A percentile compares a stretch with the other conserved stretches of the same genome.
Evolutionary conservation across 2,797 vertebrate genomes (phyloP).

Genomic region (Naso thynnoides): DNA sequence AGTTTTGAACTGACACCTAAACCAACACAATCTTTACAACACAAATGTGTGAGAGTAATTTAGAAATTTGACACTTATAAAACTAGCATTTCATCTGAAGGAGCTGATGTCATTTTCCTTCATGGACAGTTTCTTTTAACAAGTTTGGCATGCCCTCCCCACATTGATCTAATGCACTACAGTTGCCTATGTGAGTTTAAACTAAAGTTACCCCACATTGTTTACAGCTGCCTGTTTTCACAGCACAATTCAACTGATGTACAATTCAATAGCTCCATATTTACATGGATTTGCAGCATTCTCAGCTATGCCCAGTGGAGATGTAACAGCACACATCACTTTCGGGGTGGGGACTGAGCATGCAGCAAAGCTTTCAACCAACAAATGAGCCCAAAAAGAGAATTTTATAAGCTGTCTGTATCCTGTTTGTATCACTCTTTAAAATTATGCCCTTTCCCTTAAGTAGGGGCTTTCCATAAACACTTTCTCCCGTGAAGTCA

Average conservation of each 20-base stretch:
- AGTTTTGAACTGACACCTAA: not conserved
- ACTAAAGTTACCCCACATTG: not conserved
- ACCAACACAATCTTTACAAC: not conserved
- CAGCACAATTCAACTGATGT: not conserved
- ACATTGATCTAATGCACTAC: not conserved
- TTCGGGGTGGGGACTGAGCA: not conserved
- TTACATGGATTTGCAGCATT: not conserved
- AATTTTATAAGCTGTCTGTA: not conserved
- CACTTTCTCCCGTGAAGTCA: not conserved
- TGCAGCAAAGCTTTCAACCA: conserved; percentile 6
- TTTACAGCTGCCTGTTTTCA: not conserved
- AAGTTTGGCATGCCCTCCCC: not conserved
- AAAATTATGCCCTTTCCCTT: not conserved
- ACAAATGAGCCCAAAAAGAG: conserved; percentile 16
- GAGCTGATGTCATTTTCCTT: not conserved
- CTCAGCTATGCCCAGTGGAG: not conserved
- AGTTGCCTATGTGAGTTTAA: not conserved
- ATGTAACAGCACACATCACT: not conserved
- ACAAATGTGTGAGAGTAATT: not conserved
- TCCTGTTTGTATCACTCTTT: not conserved
- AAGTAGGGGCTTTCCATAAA: conserved; percentile 2
- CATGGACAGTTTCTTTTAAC: not conserved
- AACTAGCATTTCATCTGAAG: not conserved
- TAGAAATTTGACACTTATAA: not conserved
- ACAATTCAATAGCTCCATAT: not conserved